Percentiles rank a stretch among this genome's conserved stretches.
Conservation (phyloP, 2,888 invertebrate genomes). For the Apamea anceps region DNA sequence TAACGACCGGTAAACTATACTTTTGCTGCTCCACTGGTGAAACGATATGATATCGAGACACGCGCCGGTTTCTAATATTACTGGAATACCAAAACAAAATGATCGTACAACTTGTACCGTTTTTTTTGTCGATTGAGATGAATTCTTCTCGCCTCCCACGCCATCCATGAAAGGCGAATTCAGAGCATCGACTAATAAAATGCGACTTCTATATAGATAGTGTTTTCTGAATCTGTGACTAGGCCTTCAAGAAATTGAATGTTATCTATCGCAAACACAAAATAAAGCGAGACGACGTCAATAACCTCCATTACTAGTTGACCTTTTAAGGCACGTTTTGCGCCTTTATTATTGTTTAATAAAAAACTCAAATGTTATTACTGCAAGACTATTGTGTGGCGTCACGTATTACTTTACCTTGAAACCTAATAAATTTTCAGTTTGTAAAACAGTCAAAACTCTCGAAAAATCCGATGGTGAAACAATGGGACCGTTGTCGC, state of each 20-base stretch:
- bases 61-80: slow-evolving; percentile 69
- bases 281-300: slow-evolving; percentile 54
- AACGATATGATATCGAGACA: slow-evolving; percentile 74
- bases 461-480: slow-evolving; percentile 71
- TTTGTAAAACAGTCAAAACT: slow-evolving; percentile 75
- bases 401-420: slow-evolving; percentile 76
- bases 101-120: slow-evolving; percentile 66
- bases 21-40: slow-evolving; percentile 80
- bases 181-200: slow-evolving; percentile 22
- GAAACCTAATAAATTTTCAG: slow-evolving; percentile 65
- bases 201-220: slow-evolving; percentile 7
- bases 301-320: slow-evolving; percentile 64
- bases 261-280: slow-evolving; percentile 31
- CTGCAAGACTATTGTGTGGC: slow-evolving; percentile 73
- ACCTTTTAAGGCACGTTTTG: slow-evolving; percentile 63
- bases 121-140: slow-evolving; percentile 38
- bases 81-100: slow-evolving; percentile 56
- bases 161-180: slow-evolving; percentile 27
- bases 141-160: slow-evolving; percentile 47
- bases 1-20: slow-evolving; percentile 80
- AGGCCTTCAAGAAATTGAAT: slow-evolving; percentile 28
- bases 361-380: slow-evolving; percentile 66
- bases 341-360: slow-evolving; percentile 60
- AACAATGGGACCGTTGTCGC: slow-evolving; percentile 77
- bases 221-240: slow-evolving; percentile 17